A percentile compares a stretch with the other conserved stretches of the same genome.
phyloP scores from a whole-genome alignment of 2,888 invertebrate genomes.

The Ophion obscuratus region DNA sequence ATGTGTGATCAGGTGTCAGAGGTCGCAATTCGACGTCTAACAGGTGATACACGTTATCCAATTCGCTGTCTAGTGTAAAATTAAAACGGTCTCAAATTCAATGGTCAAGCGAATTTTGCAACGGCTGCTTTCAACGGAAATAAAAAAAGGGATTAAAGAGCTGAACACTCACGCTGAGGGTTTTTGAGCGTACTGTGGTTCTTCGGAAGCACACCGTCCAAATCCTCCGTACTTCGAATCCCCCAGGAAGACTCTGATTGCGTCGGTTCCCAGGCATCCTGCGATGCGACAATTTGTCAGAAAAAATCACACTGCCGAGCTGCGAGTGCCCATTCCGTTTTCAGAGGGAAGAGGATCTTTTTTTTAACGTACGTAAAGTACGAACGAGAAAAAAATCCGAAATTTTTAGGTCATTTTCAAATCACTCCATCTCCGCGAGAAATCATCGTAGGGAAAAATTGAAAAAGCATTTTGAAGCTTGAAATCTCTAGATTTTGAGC shows the following conservation, averaged over 20 bases:
- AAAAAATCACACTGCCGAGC: neutral
- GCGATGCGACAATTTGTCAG: constrained; percentile 49
- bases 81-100: neutral
- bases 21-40: constrained; percentile 93
- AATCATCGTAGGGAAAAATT: too few species aligned
- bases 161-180: constrained; percentile 68
- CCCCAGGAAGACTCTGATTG: constrained; percentile 79
- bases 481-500: too few species aligned
- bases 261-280: constrained; percentile 87
- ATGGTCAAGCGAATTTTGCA: neutral
- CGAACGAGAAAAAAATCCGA: too few species aligned
- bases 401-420: too few species aligned
- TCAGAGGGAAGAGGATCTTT: too few species aligned
- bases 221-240: constrained; percentile 87
- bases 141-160: neutral
- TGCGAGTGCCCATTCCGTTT: too few species aligned
- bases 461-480: too few species aligned
- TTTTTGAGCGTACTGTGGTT: constrained; percentile 71
- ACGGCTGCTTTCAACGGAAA: neutral
- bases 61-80: constrained; percentile 76
- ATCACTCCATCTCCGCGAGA: too few species aligned
- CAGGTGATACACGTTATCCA: constrained; percentile 91
- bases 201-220: constrained; percentile 86
- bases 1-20: constrained; percentile 91
- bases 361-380: too few species aligned